phyloP scores from a whole-genome alignment of 2,888 invertebrate species.

The Rambutsinella grinnellia region DNA sequence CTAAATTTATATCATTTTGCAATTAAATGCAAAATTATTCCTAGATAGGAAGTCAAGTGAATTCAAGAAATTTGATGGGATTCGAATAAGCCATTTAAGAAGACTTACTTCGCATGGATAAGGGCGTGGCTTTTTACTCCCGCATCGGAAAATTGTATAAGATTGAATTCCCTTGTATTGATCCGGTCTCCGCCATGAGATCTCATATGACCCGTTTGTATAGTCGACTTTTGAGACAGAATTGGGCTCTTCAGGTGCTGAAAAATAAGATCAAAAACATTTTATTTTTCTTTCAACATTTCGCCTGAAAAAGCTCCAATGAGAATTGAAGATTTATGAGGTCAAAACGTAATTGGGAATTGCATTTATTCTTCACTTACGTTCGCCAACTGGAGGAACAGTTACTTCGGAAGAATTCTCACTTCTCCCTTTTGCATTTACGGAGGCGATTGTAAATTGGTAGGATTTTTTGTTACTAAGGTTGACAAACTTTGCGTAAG shows the following conservation, averaged over 20 bases:
- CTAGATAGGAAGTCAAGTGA: too few relatives aligned
- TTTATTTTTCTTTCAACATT: neutral
- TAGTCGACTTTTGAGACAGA: constrained; percentile 81
- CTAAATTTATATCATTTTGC: too few relatives aligned
- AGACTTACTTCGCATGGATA: constrained; percentile 74
- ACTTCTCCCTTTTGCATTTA: constrained; percentile 76
- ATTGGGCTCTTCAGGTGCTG: constrained; percentile 72
- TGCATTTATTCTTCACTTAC: constrained; percentile 69
- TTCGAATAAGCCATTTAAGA: too few relatives aligned
- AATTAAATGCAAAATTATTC: too few relatives aligned
- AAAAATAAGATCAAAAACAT: constrained; percentile 8
- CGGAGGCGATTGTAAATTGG: constrained; percentile 75
- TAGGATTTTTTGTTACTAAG: constrained; percentile 70
- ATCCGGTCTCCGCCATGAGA: constrained; percentile 79
- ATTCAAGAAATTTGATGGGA: too few relatives aligned
- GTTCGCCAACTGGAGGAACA: constrained; percentile 74
- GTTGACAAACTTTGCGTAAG: constrained; percentile 75
- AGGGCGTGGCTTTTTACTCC: constrained; percentile 73
- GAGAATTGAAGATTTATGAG: neutral
- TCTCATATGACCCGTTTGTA: constrained; percentile 79
- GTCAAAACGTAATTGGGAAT: too few relatives aligned
- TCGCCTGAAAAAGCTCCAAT: too few relatives aligned
- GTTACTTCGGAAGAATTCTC: constrained; percentile 73
- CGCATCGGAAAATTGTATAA: constrained; percentile 88
- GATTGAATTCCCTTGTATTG: constrained; percentile 68